A percentile compares a stretch with the other conserved stretches of the same genome.
These are phyloP conservation scores for Lysandra bellargus DNA, from an alignment of 2,888 invertebrate genomes.

Conservation along the genomic window DNA sequence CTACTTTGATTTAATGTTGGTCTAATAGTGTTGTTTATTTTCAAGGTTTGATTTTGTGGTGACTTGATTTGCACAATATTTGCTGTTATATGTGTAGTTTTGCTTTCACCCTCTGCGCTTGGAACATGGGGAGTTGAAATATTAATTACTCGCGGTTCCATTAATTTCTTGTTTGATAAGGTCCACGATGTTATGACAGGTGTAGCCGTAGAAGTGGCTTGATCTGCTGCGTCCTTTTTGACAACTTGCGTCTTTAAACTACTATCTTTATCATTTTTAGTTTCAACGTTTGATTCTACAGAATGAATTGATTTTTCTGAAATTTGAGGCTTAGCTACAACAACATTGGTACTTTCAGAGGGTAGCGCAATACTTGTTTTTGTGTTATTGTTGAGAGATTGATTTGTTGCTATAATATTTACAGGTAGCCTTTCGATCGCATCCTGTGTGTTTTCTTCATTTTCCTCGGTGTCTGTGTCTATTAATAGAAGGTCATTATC, in stretches of 20 bases:
- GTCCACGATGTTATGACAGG: conserved; percentile 82
- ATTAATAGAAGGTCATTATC: conserved; percentile 91
- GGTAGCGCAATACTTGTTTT: conserved; percentile 59
- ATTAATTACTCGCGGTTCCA: conserved; percentile 66
- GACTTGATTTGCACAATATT: conserved; percentile 73
- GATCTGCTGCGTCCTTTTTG: conserved; percentile 60
- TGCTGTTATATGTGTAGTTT: conserved; percentile 63
- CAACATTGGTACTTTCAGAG: conserved; percentile 62
- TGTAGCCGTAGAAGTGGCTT: conserved; percentile 67
- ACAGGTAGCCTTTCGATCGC: conserved; percentile 61
- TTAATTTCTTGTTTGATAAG: conserved; percentile 69
- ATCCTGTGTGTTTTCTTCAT: conserved; percentile 79
- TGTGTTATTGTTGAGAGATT: conserved; percentile 50
- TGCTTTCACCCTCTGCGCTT: conserved; percentile 59
- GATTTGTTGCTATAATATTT: conserved; percentile 65
- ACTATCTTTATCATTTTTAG: conserved; percentile 52
- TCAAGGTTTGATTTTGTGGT: conserved; percentile 54
- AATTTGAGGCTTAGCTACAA: conserved; percentile 73
- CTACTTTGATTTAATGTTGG: conserved; percentile 62
- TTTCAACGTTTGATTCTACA: conserved; percentile 62
- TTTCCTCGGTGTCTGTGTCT: conserved; percentile 92
- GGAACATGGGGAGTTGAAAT: conserved; percentile 53
- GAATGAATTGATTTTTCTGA: conserved; percentile 43
- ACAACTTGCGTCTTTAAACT: conserved; percentile 61
- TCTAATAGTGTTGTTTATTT: conserved; percentile 55